A percentile compares a stretch with the other conserved stretches of the same genome.
Conservation (phyloP, 2,888 invertebrate species). For the Empis stercorea region DNA sequence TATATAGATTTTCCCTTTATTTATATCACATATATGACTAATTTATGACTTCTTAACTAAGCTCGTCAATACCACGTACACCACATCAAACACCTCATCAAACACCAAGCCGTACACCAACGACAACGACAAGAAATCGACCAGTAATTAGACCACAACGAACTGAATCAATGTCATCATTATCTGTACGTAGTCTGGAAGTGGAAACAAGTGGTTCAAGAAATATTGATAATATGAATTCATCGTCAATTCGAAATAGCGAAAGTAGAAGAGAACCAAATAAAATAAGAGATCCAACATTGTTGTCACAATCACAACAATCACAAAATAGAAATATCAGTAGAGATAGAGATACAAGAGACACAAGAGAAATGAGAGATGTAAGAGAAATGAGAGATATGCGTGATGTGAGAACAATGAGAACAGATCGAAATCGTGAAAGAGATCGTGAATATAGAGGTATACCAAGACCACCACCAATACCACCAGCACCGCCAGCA, state of each 20-base stretch:
- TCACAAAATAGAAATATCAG: neutral
- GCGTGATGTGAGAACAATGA: neutral
- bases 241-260: constrained; percentile 7
- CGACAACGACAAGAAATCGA: neutral
- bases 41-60: no score
- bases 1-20: no score
- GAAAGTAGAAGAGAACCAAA: constrained; percentile 7
- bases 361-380: neutral
- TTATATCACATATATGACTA: no score
- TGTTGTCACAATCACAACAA: no score
- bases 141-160: neutral
- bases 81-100: no score
- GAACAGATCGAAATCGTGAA: constrained; percentile 12
- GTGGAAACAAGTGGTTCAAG: no score
- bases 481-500: constrained; percentile 29
- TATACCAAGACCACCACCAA: constrained; percentile 12
- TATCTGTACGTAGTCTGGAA: no score
- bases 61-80: neutral
- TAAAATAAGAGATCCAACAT: no score
- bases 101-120: neutral
- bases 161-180: neutral
- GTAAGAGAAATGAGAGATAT: no score
- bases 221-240: neutral
- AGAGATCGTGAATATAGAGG: constrained; percentile 18
- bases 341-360: no score